Evolutionary conservation across 2,797 vertebrate genomes (phyloP), one percentile per base, ranked within the genome.

Genomic region (Luscinia megarhynchos): DNA sequence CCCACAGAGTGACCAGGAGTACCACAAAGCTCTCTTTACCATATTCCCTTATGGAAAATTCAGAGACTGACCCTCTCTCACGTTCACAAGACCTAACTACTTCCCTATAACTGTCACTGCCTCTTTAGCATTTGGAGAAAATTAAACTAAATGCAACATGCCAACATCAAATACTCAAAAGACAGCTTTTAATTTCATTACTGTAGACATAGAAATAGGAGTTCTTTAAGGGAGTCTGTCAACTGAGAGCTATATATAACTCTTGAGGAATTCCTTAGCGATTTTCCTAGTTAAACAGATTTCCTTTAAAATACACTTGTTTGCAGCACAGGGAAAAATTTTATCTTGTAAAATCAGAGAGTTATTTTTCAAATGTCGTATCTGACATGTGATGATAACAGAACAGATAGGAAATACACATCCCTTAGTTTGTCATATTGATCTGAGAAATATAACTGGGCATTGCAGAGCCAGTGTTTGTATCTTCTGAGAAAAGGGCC

Each of bases 61-160:
- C 89, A 91, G 58, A 93, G 53, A 57, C 51, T 20, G 73, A 54
- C 32, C 64, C 82, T 95, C 62, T 83, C 67, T 92, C 45, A 4
- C 83, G 79, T 92, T 94, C 89, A 72, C 21, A 7, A 73, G 84
- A 87, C 53, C 29, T 79, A 87, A 92, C 76, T 92, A 36, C 57
- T 96, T 92, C 77, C 64, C 83, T n/a, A 23, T 67, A 93, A 69
- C 80, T 91, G 38, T 46, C 91, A 63, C 61, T 96, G 88, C 14
- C 61, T 89, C 89, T 86, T 88, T 36, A 97, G 85, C 96, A 96
- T 95, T 97, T 96, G 95, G 96, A 96, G 90, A 94, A 96, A 95
- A 97, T 96, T 93, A 95, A 96, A 87, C 64, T 89, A 88, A 88
- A 96, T 89, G 61, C 63, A 78, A 93, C 90, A 89, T 96, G 94